Percentiles rank a stretch among this genome's conserved stretches.
Evolutionary conservation across 2,888 invertebrate genomes (phyloP).

Genomic region (Acrobasis consociella): DNA sequence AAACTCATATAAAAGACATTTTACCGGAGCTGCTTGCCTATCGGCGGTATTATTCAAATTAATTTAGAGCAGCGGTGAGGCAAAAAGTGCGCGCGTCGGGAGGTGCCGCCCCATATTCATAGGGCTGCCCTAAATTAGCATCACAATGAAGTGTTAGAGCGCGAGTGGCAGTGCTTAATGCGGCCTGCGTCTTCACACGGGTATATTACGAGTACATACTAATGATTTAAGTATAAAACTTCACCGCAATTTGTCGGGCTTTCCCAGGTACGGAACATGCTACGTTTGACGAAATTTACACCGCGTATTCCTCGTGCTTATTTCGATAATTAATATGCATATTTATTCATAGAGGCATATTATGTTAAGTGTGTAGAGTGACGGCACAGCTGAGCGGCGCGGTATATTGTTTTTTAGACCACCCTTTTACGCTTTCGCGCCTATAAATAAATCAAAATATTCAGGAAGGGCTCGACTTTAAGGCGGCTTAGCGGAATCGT

Average conservation of each 20-base stretch:
- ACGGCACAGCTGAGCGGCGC: slow-evolving; percentile 59
- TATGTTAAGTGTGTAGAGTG: slow-evolving; percentile 62
- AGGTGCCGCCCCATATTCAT: slow-evolving; percentile 76
- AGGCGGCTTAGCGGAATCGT: slow-evolving; percentile 82
- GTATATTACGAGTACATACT: slow-evolving; percentile 62
- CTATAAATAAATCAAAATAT: slow-evolving; percentile 83
- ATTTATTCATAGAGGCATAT: slow-evolving; percentile 57
- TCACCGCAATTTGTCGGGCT: slow-evolving; percentile 65
- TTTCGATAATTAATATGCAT: slow-evolving; percentile 26
- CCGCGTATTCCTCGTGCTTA: slow-evolving; percentile 31
- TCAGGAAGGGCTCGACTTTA: slow-evolving; percentile 81
- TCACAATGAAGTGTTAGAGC: slow-evolving; percentile 79
- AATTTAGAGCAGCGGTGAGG: slow-evolving; percentile 76
- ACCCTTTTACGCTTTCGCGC: slow-evolving; percentile 78
- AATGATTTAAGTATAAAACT: slow-evolving; percentile 75
- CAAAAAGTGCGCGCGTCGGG: slow-evolving; percentile 75
- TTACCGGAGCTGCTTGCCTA: slow-evolving; percentile 68
- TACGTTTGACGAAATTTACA: slow-evolving; percentile 27
- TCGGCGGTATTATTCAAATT: slow-evolving; percentile 80
- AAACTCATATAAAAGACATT: slow-evolving; percentile 79
- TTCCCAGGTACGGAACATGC: slow-evolving; percentile 45
- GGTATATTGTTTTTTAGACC: slow-evolving; percentile 77
- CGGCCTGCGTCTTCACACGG: slow-evolving; percentile 72
- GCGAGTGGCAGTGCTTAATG: slow-evolving; percentile 72
- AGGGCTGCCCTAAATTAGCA: slow-evolving; percentile 79